Evolutionary conservation across 2,113 vertebrate species (phyloP).

Genomic region (Turnix velox): DNA sequence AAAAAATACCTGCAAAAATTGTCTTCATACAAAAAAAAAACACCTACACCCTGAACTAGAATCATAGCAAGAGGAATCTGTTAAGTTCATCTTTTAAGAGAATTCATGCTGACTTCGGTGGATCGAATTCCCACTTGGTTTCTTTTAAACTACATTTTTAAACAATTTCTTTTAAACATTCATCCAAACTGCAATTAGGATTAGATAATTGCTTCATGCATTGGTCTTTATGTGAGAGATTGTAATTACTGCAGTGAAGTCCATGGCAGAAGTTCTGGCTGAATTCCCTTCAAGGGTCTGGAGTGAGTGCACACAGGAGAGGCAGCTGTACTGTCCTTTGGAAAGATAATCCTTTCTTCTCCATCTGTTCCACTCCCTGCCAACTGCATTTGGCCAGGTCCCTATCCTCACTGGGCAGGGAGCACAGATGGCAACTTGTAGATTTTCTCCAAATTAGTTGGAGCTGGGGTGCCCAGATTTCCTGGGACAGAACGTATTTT

Average conservation of each 20-base stretch:
- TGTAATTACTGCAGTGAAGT: neutral
- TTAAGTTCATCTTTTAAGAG: neutral
- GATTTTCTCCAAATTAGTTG: constrained; percentile 19
- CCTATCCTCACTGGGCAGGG: neutral
- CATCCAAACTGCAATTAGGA: neutral
- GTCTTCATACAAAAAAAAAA: neutral
- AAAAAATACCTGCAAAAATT: neutral
- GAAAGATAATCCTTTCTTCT: neutral
- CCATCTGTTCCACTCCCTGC: constrained; percentile 26
- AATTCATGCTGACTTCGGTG: neutral
- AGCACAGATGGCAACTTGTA: constrained; percentile 28
- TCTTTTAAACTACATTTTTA: neutral
- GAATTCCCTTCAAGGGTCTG: constrained; percentile 1
- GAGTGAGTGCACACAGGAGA: neutral
- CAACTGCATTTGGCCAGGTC: neutral
- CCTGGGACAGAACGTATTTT: neutral
- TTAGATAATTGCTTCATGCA: neutral
- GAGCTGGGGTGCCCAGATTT: neutral
- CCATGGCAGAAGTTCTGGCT: neutral
- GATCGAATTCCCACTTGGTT: neutral
- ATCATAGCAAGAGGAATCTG: neutral
- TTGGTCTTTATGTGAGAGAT: neutral
- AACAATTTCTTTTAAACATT: neutral
- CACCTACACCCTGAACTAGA: neutral
- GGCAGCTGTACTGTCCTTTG: constrained; percentile 1